Evolutionary conservation across 2,888 invertebrate species (phyloP), one percentile per base, ranked within the genome.

Genomic region (Mechanitis messenoides): DNA sequence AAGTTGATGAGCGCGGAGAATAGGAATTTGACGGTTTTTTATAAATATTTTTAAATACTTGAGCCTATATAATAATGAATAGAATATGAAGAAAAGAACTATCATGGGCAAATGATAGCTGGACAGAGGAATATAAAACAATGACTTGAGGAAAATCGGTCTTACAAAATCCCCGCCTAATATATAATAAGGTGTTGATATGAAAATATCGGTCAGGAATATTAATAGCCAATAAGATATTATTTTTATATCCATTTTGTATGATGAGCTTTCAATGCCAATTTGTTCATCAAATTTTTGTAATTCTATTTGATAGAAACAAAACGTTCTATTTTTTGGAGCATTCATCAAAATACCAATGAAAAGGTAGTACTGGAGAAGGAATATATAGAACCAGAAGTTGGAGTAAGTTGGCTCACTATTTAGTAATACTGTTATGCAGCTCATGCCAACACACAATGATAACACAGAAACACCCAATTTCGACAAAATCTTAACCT

Each of bases 281-380:
- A 50, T 50, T 7, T 50, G 50, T 31, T 50, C 50, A 9, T 50
- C 50, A 50, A 50, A 50, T 9, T 9, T 9, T 31, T 50, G 50
- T 50, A 50, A 31, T 50, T 50, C 50, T 31, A 50, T 31, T 50
- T 31, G 50, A 31, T 50, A 50, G 31, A 31, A 50, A 50, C 31
- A 50, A 50, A 50, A 50, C 5, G 50, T 50, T 31, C 31, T 11
- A 2, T 50, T 31, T 9, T 50, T 31, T 31, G 50, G 31, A 31
- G 50, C 31, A 2, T 31, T 31, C 6, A 50, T 50, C 31, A 50
- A 3, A 31, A 50, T 50, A 28, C 28, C 2, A 50, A 50, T 31
- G 50, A 31, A 50, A 28, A 31, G 31, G 9, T 50, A 50, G 31
- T 50, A 50, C n/a, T 50, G 31, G 5, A 50, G 31, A 50, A 50